Evolutionary conservation across 2,888 invertebrate genomes (phyloP).

Genomic region (Resseliella maxima): DNA sequence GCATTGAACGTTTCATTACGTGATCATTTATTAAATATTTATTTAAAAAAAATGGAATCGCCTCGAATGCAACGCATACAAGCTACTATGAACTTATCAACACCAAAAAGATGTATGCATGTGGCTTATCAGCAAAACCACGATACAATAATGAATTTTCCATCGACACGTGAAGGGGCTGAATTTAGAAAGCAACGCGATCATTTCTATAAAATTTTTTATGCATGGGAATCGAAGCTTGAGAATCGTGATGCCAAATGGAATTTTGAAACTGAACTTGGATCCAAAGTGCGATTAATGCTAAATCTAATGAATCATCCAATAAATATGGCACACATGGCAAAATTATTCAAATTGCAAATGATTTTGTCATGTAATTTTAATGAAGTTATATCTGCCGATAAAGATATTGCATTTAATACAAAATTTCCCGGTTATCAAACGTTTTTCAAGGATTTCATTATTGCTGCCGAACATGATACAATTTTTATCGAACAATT

Average conservation of each 20-base stretch:
- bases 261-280: conserved; percentile 70
- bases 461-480: conserved; percentile 70
- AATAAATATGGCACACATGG: conserved; percentile 83
- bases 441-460: conserved; percentile 79
- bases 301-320: conserved; percentile 69
- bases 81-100: conserved; percentile 59
- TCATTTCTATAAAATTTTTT: conserved; percentile 83
- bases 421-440: conserved; percentile 71
- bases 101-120: conserved; percentile 68
- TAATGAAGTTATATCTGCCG: conserved; percentile 57
- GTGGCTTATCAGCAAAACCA: conserved; percentile 88
- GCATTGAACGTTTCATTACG: conserved; percentile 71
- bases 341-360: conserved; percentile 80
- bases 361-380: conserved; percentile 72
- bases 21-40: conserved; percentile 61
- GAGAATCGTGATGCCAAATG: conserved; percentile 71
- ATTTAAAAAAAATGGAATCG: conserved; percentile 63
- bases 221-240: conserved; percentile 76
- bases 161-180: conserved; percentile 77
- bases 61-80: conserved; percentile 60
- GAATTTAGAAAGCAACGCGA: conserved; percentile 88
- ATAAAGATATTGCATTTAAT: background rate
- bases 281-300: conserved; percentile 67
- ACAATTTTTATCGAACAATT: conserved; percentile 75
- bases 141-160: conserved; percentile 84